These are phyloP conservation scores for Drosophila bipectinata DNA, from an alignment of 1,140 invertebrate species.

Conservation along the genomic window DNA sequence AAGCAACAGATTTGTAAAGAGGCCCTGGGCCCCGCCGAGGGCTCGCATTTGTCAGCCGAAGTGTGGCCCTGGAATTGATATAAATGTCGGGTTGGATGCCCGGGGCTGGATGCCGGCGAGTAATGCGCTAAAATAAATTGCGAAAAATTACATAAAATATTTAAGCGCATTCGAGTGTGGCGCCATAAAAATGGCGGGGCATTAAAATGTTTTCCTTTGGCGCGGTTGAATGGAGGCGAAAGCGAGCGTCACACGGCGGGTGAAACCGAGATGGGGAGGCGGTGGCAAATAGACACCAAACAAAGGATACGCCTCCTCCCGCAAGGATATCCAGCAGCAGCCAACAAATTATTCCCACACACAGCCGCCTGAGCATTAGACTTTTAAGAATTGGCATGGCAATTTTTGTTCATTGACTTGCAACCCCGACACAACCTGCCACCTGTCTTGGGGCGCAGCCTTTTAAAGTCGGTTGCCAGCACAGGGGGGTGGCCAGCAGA, in stretches of 20 bases:
- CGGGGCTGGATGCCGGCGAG: slow-evolving; percentile 43
- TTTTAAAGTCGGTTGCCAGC: slow-evolving; percentile 38
- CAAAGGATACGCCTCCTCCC: slow-evolving; percentile 20
- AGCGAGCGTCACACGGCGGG: slow-evolving; percentile 67
- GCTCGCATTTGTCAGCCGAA: slow-evolving; percentile 57
- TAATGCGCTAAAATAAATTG: slow-evolving; percentile 82
- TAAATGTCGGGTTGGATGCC: slow-evolving; percentile 50
- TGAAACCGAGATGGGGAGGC: not conserved
- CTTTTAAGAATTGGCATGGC: slow-evolving; percentile 78
- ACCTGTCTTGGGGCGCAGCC: slow-evolving; percentile 37
- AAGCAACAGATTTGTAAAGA: slow-evolving; percentile 40
- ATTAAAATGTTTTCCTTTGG: slow-evolving; percentile 63
- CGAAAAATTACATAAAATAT: slow-evolving; percentile 83
- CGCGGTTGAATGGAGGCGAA: slow-evolving; percentile 33
- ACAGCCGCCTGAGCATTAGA: slow-evolving; percentile 70
- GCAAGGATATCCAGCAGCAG: slow-evolving; percentile 36
- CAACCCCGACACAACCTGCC: slow-evolving; percentile 34
- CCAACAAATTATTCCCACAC: slow-evolving; percentile 72
- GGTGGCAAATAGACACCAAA: slow-evolving; percentile 55
- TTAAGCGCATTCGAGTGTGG: slow-evolving; percentile 80
- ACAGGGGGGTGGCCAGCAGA: not conserved
- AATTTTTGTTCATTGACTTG: slow-evolving; percentile 69
- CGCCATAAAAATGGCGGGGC: slow-evolving; percentile 76
- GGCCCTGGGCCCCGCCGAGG: slow-evolving; percentile 25
- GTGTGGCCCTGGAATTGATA: slow-evolving; percentile 65